A percentile compares a stretch with the other conserved stretches of the same genome.
Conservation (phyloP, 2,888 invertebrate species). For the Sarcophaga variegata region DNA sequence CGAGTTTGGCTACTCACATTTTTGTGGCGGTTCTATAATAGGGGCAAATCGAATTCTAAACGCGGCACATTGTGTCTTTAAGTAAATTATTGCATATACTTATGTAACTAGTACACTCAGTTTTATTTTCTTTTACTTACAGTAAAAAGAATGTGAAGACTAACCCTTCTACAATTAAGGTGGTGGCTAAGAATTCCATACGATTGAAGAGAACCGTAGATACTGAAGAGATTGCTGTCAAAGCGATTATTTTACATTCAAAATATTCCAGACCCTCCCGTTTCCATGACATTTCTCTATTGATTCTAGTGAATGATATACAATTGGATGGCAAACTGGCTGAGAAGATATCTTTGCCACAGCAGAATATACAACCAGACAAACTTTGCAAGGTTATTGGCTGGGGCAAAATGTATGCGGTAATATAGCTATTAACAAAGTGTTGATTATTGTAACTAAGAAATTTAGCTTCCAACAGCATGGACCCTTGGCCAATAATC, state of each 20-base stretch:
- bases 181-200: constrained; percentile 54
- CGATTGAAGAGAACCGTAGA: constrained; percentile 16
- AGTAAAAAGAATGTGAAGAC: neutral
- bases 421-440: neutral
- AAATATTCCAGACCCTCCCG: neutral
- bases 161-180: constrained; percentile 6
- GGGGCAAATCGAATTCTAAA: constrained; percentile 67
- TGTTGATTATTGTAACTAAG: neutral
- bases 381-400: constrained; percentile 70
- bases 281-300: constrained; percentile 49
- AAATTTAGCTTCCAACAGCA: constrained; percentile 28
- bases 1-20: constrained; percentile 73
- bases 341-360: constrained; percentile 14
- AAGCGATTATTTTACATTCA: constrained; percentile 15
- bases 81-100: constrained; percentile 48
- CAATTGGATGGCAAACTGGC: constrained; percentile 29
- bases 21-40: constrained; percentile 73
- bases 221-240: constrained; percentile 23
- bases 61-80: constrained; percentile 73
- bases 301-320: constrained; percentile 26
- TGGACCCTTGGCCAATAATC: constrained; percentile 71
- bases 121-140: neutral
- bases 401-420: constrained; percentile 72
- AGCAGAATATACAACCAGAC: neutral
- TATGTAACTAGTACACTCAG: neutral